A percentile compares a stretch with the other conserved stretches of the same genome.
These are phyloP conservation scores for Meloidogyne hapla DNA, from an alignment of 1,140 invertebrate genomes.

Conservation along the genomic window DNA sequence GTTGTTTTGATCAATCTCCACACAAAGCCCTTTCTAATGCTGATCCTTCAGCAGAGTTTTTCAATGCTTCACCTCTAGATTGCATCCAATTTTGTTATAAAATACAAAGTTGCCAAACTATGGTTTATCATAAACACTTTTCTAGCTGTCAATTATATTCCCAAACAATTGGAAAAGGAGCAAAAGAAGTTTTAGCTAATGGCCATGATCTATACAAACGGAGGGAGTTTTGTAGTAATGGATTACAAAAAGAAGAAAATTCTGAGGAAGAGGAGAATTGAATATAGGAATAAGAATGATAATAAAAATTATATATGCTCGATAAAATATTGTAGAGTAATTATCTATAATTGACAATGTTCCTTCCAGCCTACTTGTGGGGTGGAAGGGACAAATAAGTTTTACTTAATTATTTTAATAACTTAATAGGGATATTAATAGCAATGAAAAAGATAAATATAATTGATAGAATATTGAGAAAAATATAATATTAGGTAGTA, in stretches of 20 bases:
- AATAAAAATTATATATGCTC: no score
- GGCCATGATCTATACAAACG: slow-evolving; percentile 46
- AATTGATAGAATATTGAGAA: no score
- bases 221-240: background rate
- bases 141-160: slow-evolving; percentile 49
- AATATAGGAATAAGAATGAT: no score
- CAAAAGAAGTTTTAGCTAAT: slow-evolving; percentile 42
- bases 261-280: background rate
- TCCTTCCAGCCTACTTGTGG: no score
- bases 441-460: no score
- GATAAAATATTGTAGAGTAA: no score
- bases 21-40: slow-evolving; percentile 16
- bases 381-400: no score
- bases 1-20: background rate
- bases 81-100: slow-evolving; percentile 10
- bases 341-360: no score
- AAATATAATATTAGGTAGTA: no score
- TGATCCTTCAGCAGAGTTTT: slow-evolving; percentile 8
- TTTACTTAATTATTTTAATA: no score
- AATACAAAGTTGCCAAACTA: slow-evolving; percentile 28
- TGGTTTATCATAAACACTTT: slow-evolving; percentile 51
- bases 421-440: no score
- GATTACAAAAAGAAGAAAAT: background rate
- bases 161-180: slow-evolving; percentile 35
- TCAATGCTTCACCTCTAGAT: slow-evolving; percentile 20